Evolutionary conservation across 2,113 vertebrate species (phyloP), one percentile per base, ranked within the genome.

Genomic region (Hemiscyllium ocellatum): DNA sequence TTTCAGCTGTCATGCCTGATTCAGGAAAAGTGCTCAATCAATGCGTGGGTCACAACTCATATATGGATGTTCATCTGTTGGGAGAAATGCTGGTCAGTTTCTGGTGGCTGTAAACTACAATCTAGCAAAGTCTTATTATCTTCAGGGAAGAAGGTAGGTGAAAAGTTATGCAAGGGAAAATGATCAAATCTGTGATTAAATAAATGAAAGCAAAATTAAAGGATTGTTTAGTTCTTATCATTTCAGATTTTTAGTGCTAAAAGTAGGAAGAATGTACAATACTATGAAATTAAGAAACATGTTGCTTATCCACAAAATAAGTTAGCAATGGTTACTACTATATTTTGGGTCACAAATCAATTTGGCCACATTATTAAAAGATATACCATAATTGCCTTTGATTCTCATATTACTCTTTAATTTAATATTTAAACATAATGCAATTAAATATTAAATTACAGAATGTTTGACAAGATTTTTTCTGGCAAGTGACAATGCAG

Each of bases 371-470:
- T 26, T 33, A 33, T 89, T 89, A 89, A 89, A 50, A 26, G 50
- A 29, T 33, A 52, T 90, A 29, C 52, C 87, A 61, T 90, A 61
- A 90, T 90, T 90, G 87, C 29, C 87, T 90, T 90, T 90, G n/a
- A 90, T 65, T 61, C 52, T 29, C 10, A 61, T 56, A 33, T 52
- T 33, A 61, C 87, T n/a, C 50, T 90, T 90, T 61, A 89, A 89
- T 89, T n/a, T 69, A 94, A 68, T 47, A 70, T 70, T 68, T 37
- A 69, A 69, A 42, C 37, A 13, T 66, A 69, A 94, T 69, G 33
- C 37, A 37, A 94, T 94, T 94, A 68, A 93, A 93, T 93, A 93
- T 66, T 66, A 66, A 93, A 93, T 68, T 69, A 69, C 68, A 68
- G 65, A 94, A 69, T 15, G 20, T 50, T 69, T 94, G 65, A 70